Evolutionary conservation across 1,140 invertebrate genomes (phyloP), one percentile per base, ranked within the genome.

Genomic region (Vanessa atalanta): DNA sequence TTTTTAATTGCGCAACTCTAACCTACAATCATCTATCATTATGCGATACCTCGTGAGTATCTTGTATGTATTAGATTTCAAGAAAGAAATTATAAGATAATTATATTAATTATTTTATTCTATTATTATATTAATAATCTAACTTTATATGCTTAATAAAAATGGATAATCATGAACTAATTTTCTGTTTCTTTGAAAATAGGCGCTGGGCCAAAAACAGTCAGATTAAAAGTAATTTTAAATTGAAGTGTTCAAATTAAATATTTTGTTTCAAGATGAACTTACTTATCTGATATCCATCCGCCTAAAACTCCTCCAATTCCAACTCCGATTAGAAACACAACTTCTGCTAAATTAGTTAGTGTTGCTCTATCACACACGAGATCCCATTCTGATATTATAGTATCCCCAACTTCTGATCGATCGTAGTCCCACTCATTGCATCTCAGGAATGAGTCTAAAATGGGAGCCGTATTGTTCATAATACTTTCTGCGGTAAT

Each of bases 241-340:
- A 37, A 37, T 37, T 5, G 31, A 7, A 7, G 31, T 37, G 3
- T 37, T 37, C 37, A 43, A 43, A 9, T 43, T 43, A 9, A 9
- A 43, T 11, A 43, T 43, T 9, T 43, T 43, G 37, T 43, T 43
- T 43, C 0, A 9, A 43, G 37, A 51, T 51, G 48, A 31, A 31
- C 86, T 85, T 83, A 93, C 91, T 94, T 95, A 86, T 96, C 96
- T n/a, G 95, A 96, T 61, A 96, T 93, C 82, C 95, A 94, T 23
- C 95, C 95, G 51, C 95, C 95, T 3, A 96, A 93, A 12, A 96
- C 94, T 51, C 95, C 95, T 74, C 95, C 95, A 65, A 95, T 86
- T 65, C 95, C 95, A 4, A 96, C 95, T 47, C 95, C 95, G 47
- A 94, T 87, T 26, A 96, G 86, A 84, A 96, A 96, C 82, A 95